phyloP scores from a whole-genome alignment of 2,113 vertebrate genomes.

The Sylvicapra grimmia region DNA sequence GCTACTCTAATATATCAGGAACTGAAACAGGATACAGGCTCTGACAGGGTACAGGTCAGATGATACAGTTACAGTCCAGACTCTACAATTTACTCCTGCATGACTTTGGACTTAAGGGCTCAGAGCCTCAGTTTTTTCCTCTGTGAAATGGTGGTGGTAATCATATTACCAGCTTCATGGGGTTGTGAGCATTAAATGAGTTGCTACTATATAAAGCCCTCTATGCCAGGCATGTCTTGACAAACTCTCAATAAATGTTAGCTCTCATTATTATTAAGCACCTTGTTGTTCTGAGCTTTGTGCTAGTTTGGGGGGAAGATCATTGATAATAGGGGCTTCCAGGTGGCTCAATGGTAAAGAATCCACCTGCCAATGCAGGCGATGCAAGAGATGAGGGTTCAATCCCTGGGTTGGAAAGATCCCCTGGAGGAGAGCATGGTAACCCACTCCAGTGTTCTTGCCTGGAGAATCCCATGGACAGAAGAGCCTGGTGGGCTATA shows the following conservation, averaged over 20 bases:
- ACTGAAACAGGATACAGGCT: neutral
- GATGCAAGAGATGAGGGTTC: neutral
- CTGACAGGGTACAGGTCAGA: neutral
- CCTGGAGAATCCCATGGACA: neutral
- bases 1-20: neutral
- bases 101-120: neutral
- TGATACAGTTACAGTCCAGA: neutral
- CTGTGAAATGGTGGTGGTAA: neutral
- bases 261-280: neutral
- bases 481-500: neutral
- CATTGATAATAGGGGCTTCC: neutral
- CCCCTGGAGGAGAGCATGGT: neutral
- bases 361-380: neutral
- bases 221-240: neutral
- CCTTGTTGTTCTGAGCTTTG: neutral
- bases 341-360: neutral
- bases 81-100: neutral
- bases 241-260: neutral
- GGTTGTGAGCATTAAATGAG: neutral
- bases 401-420: neutral
- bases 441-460: neutral
- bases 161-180: neutral
- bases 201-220: neutral
- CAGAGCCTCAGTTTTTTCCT: neutral
- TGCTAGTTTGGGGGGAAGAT: neutral